Evolutionary conservation across 92 coral and sea anemone species (phyloP).

Genomic region (Montipora capitata): DNA sequence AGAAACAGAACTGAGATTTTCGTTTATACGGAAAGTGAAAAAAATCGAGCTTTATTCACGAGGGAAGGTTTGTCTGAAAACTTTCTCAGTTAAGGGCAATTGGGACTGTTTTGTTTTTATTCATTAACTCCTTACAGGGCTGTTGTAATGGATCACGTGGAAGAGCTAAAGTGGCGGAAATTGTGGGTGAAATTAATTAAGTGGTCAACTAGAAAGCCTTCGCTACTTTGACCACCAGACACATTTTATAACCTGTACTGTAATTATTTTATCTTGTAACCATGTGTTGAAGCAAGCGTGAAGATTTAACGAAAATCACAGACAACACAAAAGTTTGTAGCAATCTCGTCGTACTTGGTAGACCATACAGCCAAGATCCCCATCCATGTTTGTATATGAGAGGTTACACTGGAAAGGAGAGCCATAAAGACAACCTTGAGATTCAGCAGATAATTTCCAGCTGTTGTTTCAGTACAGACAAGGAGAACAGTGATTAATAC

Average conservation of each 20-base stretch:
- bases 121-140: not conserved
- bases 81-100: no score
- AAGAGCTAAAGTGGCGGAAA: conserved; percentile 9
- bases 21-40: no score
- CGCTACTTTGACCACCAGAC: no score
- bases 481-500: conserved; percentile 8
- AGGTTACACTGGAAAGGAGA: conserved; percentile 10
- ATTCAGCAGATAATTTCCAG: not conserved
- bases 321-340: conserved; percentile 28
- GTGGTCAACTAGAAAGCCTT: no score
- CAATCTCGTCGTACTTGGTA: conserved; percentile 48
- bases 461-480: not conserved
- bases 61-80: no score
- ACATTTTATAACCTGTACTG: no score
- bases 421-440: not conserved
- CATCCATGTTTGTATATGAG: conserved; percentile 39
- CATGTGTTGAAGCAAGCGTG: no score
- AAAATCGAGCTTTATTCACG: no score
- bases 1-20: no score
- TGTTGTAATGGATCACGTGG: conserved; percentile 7
- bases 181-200: not conserved
- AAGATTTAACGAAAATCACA: conserved; percentile 5
- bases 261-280: no score
- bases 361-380: conserved; percentile 26
- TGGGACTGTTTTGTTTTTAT: not conserved